A percentile compares a stretch with the other conserved stretches of the same genome.
phyloP scores from a whole-genome alignment of 2,888 invertebrate genomes.

The Drosophila testacea region DNA sequence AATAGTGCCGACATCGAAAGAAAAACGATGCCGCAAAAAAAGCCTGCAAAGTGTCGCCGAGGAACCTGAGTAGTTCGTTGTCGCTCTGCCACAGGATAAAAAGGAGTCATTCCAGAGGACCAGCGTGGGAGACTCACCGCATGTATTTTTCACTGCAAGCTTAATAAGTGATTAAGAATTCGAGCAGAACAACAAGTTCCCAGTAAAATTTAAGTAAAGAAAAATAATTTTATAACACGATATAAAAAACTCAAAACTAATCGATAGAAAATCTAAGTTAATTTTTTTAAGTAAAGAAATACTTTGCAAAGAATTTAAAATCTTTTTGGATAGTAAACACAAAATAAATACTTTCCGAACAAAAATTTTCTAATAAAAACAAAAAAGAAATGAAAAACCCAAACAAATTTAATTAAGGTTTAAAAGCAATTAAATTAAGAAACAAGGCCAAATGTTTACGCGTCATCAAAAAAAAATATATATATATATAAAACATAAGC shows the following conservation, averaged over 20 bases:
- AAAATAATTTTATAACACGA: not conserved
- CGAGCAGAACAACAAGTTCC: not conserved
- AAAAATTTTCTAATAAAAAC: too few relatives aligned
- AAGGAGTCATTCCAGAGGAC: conserved; percentile 6
- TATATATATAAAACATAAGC: too few relatives aligned
- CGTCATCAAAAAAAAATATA: too few relatives aligned
- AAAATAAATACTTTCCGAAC: too few relatives aligned
- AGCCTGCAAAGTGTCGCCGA: not conserved
- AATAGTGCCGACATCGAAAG: not conserved
- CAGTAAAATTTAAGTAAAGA: not conserved
- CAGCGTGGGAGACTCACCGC: conserved; percentile 3
- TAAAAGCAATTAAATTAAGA: too few relatives aligned
- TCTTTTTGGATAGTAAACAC: too few relatives aligned
- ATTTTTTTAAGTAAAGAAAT: not conserved
- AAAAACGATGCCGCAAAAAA: conserved; percentile 3
- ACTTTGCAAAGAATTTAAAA: too few relatives aligned
- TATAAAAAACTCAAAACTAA: not conserved
- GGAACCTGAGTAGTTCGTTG: not conserved
- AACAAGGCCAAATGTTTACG: too few relatives aligned
- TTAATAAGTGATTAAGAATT: not conserved
- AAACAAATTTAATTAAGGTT: too few relatives aligned
- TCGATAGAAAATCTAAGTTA: conserved; percentile 1
- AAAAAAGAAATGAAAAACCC: too few relatives aligned
- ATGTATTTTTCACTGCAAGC: not conserved
- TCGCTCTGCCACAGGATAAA: conserved; percentile 6